Percentiles rank a stretch among this genome's conserved stretches.
These are phyloP conservation scores for Zaprionus kolodkinae DNA, from an alignment of 1,140 invertebrate genomes.

Conservation along the genomic window DNA sequence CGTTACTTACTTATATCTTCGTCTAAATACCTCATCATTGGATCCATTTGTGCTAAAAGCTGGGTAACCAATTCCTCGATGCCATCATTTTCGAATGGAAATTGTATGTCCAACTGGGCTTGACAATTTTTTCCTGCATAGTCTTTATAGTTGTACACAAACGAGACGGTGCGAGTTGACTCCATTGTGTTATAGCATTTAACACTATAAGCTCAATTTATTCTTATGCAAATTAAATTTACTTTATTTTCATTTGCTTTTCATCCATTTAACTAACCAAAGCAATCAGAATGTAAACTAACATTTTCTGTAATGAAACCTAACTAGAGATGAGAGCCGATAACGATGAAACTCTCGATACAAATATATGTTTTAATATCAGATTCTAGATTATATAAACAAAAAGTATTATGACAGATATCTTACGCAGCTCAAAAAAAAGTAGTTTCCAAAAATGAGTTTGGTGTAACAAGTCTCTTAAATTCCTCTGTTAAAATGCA, in stretches of 20 bases:
- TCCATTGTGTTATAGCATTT: background rate
- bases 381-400: too few species aligned
- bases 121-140: slow-evolving; percentile 57
- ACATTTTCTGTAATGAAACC: slow-evolving; percentile 12
- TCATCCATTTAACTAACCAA: background rate
- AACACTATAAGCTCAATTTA: background rate
- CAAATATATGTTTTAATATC: too few species aligned
- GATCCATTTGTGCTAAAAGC: slow-evolving; percentile 84
- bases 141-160: slow-evolving; percentile 72
- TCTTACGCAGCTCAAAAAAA: too few species aligned
- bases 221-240: background rate
- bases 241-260: background rate
- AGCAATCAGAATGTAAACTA: slow-evolving; percentile 1
- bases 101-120: slow-evolving; percentile 53
- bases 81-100: slow-evolving; percentile 81
- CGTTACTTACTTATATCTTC: slow-evolving; percentile 81
- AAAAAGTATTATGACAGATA: too few species aligned
- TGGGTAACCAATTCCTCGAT: slow-evolving; percentile 84
- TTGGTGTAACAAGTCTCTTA: too few species aligned
- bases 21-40: slow-evolving; percentile 84
- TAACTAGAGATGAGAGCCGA: background rate
- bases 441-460: too few species aligned
- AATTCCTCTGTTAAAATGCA: background rate
- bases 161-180: slow-evolving; percentile 48
- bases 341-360: background rate